Conservation (phyloP, 2,113 vertebrate genomes). For the Scalopus aquaticus region DNA sequence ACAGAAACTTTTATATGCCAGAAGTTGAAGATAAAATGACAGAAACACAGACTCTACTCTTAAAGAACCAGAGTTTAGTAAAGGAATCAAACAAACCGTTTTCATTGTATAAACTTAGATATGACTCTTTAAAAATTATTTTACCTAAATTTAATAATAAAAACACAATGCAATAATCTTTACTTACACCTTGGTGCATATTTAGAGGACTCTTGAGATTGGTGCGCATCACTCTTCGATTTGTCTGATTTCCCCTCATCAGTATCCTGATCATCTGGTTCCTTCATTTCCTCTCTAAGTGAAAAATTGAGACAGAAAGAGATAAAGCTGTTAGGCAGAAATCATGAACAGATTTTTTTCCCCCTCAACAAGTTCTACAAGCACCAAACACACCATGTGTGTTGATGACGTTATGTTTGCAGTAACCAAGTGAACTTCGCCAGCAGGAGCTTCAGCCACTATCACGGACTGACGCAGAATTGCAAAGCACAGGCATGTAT, state of each 20-base stretch:
- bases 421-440: background rate
- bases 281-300: conserved; percentile 64
- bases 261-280: conserved; percentile 61
- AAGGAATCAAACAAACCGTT: conserved; percentile 9
- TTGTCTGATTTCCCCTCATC: conserved; percentile 30
- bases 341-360: background rate
- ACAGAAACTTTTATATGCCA: background rate
- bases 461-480: background rate
- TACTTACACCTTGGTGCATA: conserved; percentile 45
- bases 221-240: conserved; percentile 17
- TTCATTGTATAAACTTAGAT: background rate
- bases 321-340: background rate
- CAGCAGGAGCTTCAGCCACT: background rate
- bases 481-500: background rate
- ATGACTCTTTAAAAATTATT: background rate
- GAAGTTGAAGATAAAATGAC: background rate
- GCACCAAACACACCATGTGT: background rate
- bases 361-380: background rate
- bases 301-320: background rate
- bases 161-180: background rate
- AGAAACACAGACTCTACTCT: background rate
- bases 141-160: background rate
- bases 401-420: background rate
- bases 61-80: background rate
- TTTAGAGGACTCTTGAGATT: background rate